Evolutionary conservation across 2,888 invertebrate species (phyloP).

Genomic region (Pardosa pseudoannulata): DNA sequence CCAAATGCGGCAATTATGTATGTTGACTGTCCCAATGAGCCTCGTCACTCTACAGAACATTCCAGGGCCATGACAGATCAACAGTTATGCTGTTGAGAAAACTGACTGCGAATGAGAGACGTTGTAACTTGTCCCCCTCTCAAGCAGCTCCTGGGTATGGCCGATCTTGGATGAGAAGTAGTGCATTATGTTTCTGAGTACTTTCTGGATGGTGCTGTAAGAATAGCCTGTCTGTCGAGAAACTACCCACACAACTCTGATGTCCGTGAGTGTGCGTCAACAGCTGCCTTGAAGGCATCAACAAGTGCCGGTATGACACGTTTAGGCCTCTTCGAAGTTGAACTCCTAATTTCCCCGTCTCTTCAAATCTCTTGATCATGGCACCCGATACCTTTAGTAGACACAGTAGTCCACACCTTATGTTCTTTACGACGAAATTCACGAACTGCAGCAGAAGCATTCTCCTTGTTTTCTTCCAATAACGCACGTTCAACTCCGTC

Average conservation of each 20-base stretch:
- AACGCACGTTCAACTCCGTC: no score
- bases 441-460: no score
- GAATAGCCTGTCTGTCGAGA: no score
- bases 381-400: neutral
- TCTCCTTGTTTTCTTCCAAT: no score
- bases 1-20: neutral
- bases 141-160: neutral
- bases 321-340: conserved; percentile 15
- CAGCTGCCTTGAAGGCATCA: conserved; percentile 14
- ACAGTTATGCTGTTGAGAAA: conserved; percentile 12
- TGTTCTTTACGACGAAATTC: no score
- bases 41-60: no score
- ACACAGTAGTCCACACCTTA: neutral
- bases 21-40: conserved; percentile 5
- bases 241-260: conserved; percentile 17
- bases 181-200: no score
- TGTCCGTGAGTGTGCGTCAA: conserved; percentile 14
- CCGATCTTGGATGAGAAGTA: conserved; percentile 22
- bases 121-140: conserved; percentile 6
- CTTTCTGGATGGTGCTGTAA: no score
- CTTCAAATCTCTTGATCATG: no score
- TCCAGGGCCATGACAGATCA: conserved; percentile 4
- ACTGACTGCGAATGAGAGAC: conserved; percentile 13
- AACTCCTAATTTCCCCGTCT: no score
- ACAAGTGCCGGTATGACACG: conserved; percentile 4